A percentile compares a stretch with the other conserved stretches of the same genome.
Evolutionary conservation across 2,797 vertebrate species (phyloP).

Genomic region (Malurus splendens): DNA sequence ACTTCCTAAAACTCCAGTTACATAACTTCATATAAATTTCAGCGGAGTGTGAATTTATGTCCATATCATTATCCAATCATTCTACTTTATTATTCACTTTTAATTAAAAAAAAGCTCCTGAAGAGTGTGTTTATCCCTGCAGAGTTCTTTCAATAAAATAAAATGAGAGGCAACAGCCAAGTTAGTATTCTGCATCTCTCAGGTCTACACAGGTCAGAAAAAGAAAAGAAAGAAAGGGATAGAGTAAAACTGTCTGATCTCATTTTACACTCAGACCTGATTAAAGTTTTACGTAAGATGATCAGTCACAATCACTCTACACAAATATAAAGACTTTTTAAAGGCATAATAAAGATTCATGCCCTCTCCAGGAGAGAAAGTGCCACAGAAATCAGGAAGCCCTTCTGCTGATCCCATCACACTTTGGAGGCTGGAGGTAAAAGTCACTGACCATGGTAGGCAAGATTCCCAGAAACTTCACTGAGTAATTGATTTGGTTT

Average conservation of each 20-base stretch:
- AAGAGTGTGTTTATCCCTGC: neutral
- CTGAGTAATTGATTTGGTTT: neutral
- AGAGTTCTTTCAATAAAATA: slow-evolving; percentile 1
- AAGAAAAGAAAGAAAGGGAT: neutral
- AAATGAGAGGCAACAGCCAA: neutral
- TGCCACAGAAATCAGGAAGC: neutral
- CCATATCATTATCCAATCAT: neutral
- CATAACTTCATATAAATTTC: neutral
- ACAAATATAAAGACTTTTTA: neutral
- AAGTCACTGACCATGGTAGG: neutral
- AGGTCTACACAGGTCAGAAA: neutral
- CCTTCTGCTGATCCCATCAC: neutral
- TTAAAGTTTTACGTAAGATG: slow-evolving; percentile 11
- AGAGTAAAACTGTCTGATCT: neutral
- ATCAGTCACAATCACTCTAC: neutral
- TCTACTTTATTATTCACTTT: slow-evolving; percentile 20
- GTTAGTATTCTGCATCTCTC: neutral
- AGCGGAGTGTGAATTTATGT: slow-evolving; percentile 10
- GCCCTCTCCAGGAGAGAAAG: neutral
- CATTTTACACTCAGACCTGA: neutral
- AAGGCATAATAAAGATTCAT: neutral
- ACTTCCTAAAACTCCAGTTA: neutral
- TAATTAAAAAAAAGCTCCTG: neutral
- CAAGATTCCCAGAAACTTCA: neutral
- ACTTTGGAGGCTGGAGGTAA: neutral